Conservation (phyloP, 1,140 invertebrate species). For the Lepidurus packardi region DNA sequence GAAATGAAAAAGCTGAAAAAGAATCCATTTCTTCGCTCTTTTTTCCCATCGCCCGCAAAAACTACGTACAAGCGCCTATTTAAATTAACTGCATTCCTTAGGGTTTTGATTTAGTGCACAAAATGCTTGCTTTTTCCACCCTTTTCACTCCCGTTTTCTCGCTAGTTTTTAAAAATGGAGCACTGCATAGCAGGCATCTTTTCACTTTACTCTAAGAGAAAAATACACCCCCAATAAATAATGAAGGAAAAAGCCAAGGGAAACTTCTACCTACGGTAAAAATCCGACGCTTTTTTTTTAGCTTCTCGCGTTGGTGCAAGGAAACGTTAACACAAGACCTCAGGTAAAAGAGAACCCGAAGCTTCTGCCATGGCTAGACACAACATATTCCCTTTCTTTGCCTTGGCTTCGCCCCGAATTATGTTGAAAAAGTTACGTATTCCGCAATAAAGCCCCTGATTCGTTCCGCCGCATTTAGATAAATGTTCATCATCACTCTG, state of each 20-base stretch:
- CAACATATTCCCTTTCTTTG: not conserved
- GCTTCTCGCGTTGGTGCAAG: not conserved
- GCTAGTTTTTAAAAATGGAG: not conserved
- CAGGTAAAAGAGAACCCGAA: not conserved
- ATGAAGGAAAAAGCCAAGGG: not conserved
- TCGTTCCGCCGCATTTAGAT: not conserved
- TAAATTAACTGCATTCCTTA: not conserved
- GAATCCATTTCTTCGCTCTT: not conserved
- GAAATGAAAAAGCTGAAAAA: not conserved
- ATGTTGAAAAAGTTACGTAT: conserved; percentile 16
- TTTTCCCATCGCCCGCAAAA: not conserved
- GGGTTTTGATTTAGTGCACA: conserved; percentile 10
- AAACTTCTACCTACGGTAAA: conserved; percentile 5
- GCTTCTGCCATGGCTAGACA: not conserved
- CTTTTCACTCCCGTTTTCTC: not conserved
- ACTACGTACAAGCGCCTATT: too few relatives aligned
- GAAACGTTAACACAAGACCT: conserved; percentile 6
- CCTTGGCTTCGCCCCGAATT: not conserved
- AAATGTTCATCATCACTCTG: conserved; percentile 22
- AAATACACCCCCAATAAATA: not conserved
- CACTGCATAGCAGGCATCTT: not conserved
- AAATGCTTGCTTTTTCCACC: not conserved
- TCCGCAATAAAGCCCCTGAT: conserved; percentile 17
- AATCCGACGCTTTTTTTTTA: not conserved
- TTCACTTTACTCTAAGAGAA: not conserved